phyloP scores from a whole-genome alignment of 2,113 vertebrate genomes.

The Melanerpes formicivorus region DNA sequence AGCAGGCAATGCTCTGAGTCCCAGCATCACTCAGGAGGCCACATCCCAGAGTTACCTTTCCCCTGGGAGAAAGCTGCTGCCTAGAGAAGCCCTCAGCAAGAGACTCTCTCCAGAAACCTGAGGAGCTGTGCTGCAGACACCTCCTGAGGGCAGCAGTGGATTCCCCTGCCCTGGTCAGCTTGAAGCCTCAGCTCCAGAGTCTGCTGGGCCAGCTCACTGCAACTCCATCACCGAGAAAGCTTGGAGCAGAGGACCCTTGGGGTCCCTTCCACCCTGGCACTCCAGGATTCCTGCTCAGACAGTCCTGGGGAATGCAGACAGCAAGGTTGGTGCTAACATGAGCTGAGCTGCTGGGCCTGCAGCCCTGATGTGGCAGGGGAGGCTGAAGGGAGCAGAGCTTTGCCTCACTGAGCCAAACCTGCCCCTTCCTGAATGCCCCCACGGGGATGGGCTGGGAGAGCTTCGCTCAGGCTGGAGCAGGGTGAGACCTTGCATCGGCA shows the following conservation, averaged over 20 bases:
- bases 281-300: neutral
- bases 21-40: neutral
- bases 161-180: too few relatives aligned
- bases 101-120: neutral
- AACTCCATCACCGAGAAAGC: too few relatives aligned
- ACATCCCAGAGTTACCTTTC: accelerated
- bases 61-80: neutral
- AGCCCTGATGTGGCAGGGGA: neutral
- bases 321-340: accelerated
- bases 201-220: too few relatives aligned
- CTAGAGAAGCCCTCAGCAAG: neutral
- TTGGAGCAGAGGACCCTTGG: too few relatives aligned
- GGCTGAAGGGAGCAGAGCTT: constrained; percentile 2
- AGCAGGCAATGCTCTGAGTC: neutral
- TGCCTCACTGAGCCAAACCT: neutral
- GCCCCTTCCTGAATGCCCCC: neutral
- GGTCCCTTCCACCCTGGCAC: too few relatives aligned
- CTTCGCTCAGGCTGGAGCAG: neutral
- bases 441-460: neutral
- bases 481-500: neutral
- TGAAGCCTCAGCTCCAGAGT: too few relatives aligned
- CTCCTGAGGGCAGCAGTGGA: too few relatives aligned
- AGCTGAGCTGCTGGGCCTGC: neutral
- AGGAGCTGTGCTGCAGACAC: neutral
- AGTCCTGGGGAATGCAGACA: too few relatives aligned